Evolutionary conservation across 1,140 invertebrate species (phyloP), one percentile per base, ranked within the genome.

Genomic region (Heliconius hermathena): DNA sequence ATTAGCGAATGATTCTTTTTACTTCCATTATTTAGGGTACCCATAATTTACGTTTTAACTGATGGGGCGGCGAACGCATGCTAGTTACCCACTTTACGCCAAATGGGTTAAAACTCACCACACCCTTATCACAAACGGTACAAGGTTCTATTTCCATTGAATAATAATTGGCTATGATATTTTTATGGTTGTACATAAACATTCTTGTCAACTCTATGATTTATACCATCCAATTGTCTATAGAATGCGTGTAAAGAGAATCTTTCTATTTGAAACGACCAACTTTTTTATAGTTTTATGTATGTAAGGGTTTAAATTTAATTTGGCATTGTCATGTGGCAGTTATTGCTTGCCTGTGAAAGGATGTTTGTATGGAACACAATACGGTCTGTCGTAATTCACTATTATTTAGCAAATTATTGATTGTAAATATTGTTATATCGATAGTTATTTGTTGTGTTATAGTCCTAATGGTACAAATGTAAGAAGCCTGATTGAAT

Each of bases 171-270:
- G 8, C 16, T 66, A 54, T 29, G 49, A 71, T 74, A 79, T 71
- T 73, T 75, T 71, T 83, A 86, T 75, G 76, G 83, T 89, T 81
- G 85, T 84, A 80, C 26, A 70, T 74, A 86, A 79, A 82, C 87
- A 86, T 90, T 92, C 92, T 91, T 92, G 91, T 94, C 91, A 91
- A 87, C 85, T 89, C 88, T 91, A 91, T 94, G 92, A 94, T 94
- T 94, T 93, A 94, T 93, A 76, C 75, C 80, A 78, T 81, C 79
- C 88, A 89, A 93, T 94, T 92, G 91, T 93, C 91, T 93, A 93
- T 94, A 92, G 85, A 88, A 89, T 90, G 91, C 90, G 87, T 93
- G 89, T 92, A 91, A 91, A 94, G 88, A 91, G 88, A 90, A 88
- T 91, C 87, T 89, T 90, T 89, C 85, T 90, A 90, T 91, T 92